These are phyloP conservation scores for Eremophila alpestris DNA, from an alignment of 2,797 vertebrate genomes.

Conservation along the genomic window DNA sequence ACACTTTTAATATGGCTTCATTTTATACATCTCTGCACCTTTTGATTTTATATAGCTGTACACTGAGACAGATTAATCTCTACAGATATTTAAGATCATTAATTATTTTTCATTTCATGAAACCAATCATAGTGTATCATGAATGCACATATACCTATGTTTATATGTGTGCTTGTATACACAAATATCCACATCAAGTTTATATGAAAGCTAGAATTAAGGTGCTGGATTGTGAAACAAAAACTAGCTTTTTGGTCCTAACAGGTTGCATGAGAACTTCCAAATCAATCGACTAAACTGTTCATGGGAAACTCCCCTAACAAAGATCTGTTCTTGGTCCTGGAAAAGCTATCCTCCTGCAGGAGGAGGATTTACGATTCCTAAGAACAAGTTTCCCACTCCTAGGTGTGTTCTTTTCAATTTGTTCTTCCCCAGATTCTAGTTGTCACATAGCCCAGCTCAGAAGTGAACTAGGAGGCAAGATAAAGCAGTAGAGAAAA, in stretches of 20 bases:
- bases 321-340: not conserved
- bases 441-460: not conserved
- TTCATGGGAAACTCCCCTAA: not conserved
- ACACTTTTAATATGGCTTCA: not conserved
- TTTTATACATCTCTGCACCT: not conserved
- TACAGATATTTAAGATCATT: not conserved
- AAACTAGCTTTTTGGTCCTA: not conserved
- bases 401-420: not conserved
- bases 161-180: not conserved
- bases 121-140: not conserved
- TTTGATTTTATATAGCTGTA: not conserved
- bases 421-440: not conserved
- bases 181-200: too few relatives aligned
- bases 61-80: not conserved
- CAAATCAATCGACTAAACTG: not conserved
- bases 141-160: not conserved
- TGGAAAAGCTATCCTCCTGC: not conserved
- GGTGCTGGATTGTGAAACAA: not conserved
- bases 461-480: not conserved
- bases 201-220: not conserved
- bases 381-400: not conserved
- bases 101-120: not conserved
- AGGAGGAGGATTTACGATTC: not conserved
- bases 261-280: not conserved
- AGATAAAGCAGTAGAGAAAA: not conserved